Conservation (phyloP, 2,797 vertebrate species). For the Hippocampus kuda region DNA sequence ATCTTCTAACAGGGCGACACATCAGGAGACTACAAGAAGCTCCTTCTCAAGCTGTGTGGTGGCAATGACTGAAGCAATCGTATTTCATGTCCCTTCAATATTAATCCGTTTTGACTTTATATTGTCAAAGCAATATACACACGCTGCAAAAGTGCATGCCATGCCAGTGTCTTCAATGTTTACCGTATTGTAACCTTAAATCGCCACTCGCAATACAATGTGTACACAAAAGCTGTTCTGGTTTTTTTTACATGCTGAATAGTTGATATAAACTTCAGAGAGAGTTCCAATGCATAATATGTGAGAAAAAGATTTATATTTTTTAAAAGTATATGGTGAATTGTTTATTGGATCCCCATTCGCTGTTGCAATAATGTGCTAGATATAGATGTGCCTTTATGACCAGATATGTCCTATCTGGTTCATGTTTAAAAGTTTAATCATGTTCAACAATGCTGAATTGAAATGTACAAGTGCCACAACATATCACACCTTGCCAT, state of each 20-base stretch:
- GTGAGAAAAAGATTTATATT: conserved; percentile 38
- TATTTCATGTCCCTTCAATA: not conserved
- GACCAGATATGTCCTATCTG: conserved; percentile 14
- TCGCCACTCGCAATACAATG: conserved; percentile 26
- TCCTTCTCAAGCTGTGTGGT: conserved; percentile 89
- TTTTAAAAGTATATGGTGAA: conserved; percentile 20
- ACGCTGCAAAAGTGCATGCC: conserved; percentile 42
- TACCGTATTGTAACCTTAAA: conserved; percentile 13
- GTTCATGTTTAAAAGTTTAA: conserved; percentile 5
- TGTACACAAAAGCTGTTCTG: conserved; percentile 26
- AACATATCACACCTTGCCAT: not conserved
- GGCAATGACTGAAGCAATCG: conserved; percentile 78
- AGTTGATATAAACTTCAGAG: conserved; percentile 13
- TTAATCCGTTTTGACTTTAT: not conserved
- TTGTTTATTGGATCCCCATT: too few species aligned
- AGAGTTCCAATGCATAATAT: conserved; percentile 3
- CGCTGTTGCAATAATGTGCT: not conserved
- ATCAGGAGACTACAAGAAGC: conserved; percentile 95
- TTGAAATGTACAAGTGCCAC: conserved; percentile 7
- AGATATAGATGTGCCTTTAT: conserved; percentile 20
- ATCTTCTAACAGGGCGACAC: conserved; percentile 80
- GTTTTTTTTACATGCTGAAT: conserved; percentile 28
- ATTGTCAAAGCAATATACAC: conserved; percentile 19
- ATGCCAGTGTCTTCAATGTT: conserved; percentile 36
- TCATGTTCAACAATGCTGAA: conserved; percentile 23